Base-by-base conservation (phyloP, 2,113 vertebrate species). In the Dicaeum eximium region DNA sequence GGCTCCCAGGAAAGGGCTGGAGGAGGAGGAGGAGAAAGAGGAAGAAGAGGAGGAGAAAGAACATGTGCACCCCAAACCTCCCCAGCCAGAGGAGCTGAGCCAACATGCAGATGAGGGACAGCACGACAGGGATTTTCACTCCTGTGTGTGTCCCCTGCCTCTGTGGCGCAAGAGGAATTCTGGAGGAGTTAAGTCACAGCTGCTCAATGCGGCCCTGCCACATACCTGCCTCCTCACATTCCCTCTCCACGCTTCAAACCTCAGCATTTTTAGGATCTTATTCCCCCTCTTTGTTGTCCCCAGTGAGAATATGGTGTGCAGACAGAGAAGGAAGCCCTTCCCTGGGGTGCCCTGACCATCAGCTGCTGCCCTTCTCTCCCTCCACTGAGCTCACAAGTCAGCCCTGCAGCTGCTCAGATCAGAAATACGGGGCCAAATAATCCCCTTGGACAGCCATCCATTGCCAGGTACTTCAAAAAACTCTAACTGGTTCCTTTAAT, bases 21-120 rank as follows among this genome's bases (percentile, higher is more conserved):
- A 33, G 54, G 1, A 54, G 38, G 3, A 42, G 38, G 1, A 66
- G n/a, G 1, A 69, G 11, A 4, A 45, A 3, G 8, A 74, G 1
- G 38, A 82, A 3, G 23, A 82, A 3, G 51, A 82, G 11, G 24
- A 88, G 30, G 20, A 92, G 45, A 1, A 89, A 9, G 15, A 30
- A 74, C 77, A 95, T 57, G 77, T 94, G 90, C 44, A 10, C 16
- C 37, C 53, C 69, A 94, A 86, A 57, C n/a, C 62, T 67, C 79
- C 60, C 14, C 27, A 23, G 48, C 58, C 33, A 54, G 69, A 72
- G 71, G 61, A 82, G 90, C 87, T 91, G 91, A 94, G 95, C 92
- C 95, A 95, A 94, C 85, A 94, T 66, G 90, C 92, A 96, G 95
- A 93, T 96, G 95, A 96, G 71, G 15, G 75, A 78, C 86, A 93